phyloP scores from a whole-genome alignment of 2,113 vertebrate species.

The Halcyon senegalensis region DNA sequence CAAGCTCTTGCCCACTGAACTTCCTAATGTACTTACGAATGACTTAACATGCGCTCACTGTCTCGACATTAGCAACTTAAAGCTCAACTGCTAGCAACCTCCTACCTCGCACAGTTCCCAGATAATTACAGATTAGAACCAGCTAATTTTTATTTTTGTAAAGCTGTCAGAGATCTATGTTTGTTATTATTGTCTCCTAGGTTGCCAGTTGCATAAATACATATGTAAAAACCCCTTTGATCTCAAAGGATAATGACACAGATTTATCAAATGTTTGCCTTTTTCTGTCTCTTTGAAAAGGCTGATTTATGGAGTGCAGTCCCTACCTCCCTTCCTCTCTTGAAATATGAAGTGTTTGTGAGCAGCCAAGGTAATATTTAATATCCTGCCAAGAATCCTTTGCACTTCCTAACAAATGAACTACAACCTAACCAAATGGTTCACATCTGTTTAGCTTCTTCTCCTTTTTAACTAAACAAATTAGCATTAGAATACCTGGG shows the following conservation, averaged over 20 bases:
- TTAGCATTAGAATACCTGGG: constrained; percentile 80
- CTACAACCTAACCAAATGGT: constrained; percentile 75
- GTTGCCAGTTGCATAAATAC: constrained; percentile 72
- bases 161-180: constrained; percentile 50
- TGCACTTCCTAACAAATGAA: constrained; percentile 79
- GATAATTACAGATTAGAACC: constrained; percentile 63
- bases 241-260: constrained; percentile 71
- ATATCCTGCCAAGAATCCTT: constrained; percentile 78
- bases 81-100: background rate
- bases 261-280: constrained; percentile 81
- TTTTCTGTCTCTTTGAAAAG: constrained; percentile 75
- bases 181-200: constrained; percentile 69
- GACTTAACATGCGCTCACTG: background rate
- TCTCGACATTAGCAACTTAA: background rate
- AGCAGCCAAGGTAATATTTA: constrained; percentile 81
- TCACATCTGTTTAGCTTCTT: constrained; percentile 80
- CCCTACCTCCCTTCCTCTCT: constrained; percentile 72
- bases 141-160: constrained; percentile 71
- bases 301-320: constrained; percentile 75
- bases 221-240: constrained; percentile 74
- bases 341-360: constrained; percentile 84
- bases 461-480: constrained; percentile 75
- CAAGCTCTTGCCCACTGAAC: background rate
- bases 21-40: background rate
- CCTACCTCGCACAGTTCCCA: constrained; percentile 2